phyloP scores from a whole-genome alignment of 2,888 invertebrate species.

The Eupithecia pulchellata region DNA sequence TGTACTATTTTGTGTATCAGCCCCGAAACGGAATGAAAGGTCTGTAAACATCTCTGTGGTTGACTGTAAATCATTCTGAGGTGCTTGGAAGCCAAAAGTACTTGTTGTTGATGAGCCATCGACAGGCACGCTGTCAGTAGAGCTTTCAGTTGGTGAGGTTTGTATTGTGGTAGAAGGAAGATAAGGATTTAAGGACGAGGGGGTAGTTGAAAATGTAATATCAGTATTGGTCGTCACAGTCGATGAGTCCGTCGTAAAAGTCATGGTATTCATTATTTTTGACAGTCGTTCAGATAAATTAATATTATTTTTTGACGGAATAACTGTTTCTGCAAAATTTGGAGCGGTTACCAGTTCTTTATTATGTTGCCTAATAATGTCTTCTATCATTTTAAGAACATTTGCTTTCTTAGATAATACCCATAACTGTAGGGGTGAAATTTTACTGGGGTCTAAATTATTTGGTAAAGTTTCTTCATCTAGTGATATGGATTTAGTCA shows the following conservation, averaged over 20 bases:
- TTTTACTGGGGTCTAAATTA: slow-evolving; percentile 61
- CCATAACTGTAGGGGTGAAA: slow-evolving; percentile 75
- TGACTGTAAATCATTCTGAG: slow-evolving; percentile 37
- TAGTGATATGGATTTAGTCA: slow-evolving; percentile 46
- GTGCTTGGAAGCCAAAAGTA: slow-evolving; percentile 37
- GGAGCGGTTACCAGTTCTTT: slow-evolving; percentile 71
- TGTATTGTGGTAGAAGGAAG: slow-evolving; percentile 48
- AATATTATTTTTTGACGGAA: slow-evolving; percentile 57
- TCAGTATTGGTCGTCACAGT: slow-evolving; percentile 51
- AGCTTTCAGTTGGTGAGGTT: slow-evolving; percentile 47
- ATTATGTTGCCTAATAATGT: slow-evolving; percentile 77
- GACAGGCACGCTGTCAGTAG: slow-evolving; percentile 47
- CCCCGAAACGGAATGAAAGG: slow-evolving; percentile 39
- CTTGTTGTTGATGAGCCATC: slow-evolving; percentile 44
- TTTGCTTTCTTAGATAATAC: slow-evolving; percentile 80
- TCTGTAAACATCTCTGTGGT: slow-evolving; percentile 40
- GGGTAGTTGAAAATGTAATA: slow-evolving; percentile 36
- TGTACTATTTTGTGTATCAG: slow-evolving; percentile 20
- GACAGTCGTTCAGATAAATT: slow-evolving; percentile 71
- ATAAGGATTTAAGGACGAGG: slow-evolving; percentile 52
- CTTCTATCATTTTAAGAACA: slow-evolving; percentile 81
- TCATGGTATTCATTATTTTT: slow-evolving; percentile 74
- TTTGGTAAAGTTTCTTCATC: slow-evolving; percentile 49
- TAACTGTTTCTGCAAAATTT: slow-evolving; percentile 64
- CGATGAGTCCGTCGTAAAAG: slow-evolving; percentile 60